Evolutionary conservation across 2,797 vertebrate genomes (phyloP).

Genomic region (Diplodus puntazzo): DNA sequence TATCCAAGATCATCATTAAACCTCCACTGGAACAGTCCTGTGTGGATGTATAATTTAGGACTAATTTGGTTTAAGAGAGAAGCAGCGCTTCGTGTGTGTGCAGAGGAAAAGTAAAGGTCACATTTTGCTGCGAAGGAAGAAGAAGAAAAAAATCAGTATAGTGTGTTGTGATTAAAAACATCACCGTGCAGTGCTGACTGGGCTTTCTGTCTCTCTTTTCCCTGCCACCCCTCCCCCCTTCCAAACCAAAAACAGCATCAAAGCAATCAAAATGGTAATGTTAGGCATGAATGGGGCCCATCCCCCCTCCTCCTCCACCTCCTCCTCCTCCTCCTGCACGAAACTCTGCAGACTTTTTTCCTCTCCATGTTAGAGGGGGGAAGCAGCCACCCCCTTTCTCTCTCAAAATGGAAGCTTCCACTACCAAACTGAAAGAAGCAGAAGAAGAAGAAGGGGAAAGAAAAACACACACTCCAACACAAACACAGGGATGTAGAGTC

Average conservation of each 20-base stretch:
- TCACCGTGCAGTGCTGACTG: constrained; percentile 89
- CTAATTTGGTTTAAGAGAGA: not conserved
- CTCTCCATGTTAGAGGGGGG: constrained; percentile 88
- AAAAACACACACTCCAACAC: constrained; percentile 70
- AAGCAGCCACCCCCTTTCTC: constrained; percentile 88
- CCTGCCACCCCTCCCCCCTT: constrained; percentile 87
- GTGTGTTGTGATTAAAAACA: constrained; percentile 88
- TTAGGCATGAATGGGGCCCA: constrained; percentile 94
- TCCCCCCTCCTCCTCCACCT: constrained; percentile 82
- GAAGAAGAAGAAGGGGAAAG: constrained; percentile 15
- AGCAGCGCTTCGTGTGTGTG: constrained; percentile 20
- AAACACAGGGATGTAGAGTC: constrained; percentile 37
- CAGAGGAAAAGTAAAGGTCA: constrained; percentile 63
- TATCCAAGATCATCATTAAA: constrained; percentile 18
- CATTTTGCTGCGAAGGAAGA: constrained; percentile 46
- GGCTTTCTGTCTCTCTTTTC: constrained; percentile 83
- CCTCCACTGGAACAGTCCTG: not conserved
- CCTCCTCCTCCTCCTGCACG: constrained; percentile 76
- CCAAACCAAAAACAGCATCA: constrained; percentile 96
- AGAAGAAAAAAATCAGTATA: constrained; percentile 71
- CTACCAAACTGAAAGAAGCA: constrained; percentile 86
- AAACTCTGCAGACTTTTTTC: constrained; percentile 96
- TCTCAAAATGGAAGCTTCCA: constrained; percentile 99
- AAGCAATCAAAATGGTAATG: constrained; percentile 99
- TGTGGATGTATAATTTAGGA: constrained; percentile 10